These are phyloP conservation scores for Botrylloides violaceus DNA, from an alignment of 23 tunicate genomes.

Conservation along the genomic window DNA sequence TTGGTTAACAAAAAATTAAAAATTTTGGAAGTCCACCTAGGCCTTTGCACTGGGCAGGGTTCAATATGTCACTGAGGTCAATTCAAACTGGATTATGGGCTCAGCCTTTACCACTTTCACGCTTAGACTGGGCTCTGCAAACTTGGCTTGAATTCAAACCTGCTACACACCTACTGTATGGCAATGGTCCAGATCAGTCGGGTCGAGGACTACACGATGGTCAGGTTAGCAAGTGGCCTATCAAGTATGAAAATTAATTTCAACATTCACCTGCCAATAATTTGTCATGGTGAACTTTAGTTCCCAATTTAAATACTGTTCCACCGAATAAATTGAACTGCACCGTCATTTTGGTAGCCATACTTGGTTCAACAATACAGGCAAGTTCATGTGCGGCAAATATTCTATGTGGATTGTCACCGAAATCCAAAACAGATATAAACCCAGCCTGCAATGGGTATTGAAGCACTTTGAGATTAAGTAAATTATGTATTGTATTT, in stretches of 20 bases:
- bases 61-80: too few species aligned
- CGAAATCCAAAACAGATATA: constrained; percentile 87
- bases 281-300: constrained; percentile 74
- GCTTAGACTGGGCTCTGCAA: too few species aligned
- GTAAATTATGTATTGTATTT: background rate
- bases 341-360: constrained; percentile 96
- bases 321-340: constrained; percentile 98
- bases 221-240: too few species aligned
- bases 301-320: constrained; percentile 91
- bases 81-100: too few species aligned
- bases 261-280: constrained; percentile 41
- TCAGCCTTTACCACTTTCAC: too few species aligned
- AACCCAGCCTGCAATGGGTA: constrained; percentile 39
- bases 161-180: too few species aligned
- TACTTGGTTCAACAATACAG: constrained; percentile 91
- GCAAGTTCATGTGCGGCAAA: constrained; percentile 96
- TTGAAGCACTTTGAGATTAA: too few species aligned
- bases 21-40: background rate
- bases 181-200: too few species aligned
- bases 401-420: constrained; percentile 79
- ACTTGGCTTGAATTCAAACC: too few species aligned
- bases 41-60: background rate
- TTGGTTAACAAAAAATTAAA: background rate
- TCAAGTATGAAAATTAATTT: background rate
- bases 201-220: too few species aligned